Percentiles rank a stretch among this genome's conserved stretches.
These are phyloP conservation scores for Philhelius pedissequus DNA, from an alignment of 2,888 invertebrate species.

Conservation along the genomic window DNA sequence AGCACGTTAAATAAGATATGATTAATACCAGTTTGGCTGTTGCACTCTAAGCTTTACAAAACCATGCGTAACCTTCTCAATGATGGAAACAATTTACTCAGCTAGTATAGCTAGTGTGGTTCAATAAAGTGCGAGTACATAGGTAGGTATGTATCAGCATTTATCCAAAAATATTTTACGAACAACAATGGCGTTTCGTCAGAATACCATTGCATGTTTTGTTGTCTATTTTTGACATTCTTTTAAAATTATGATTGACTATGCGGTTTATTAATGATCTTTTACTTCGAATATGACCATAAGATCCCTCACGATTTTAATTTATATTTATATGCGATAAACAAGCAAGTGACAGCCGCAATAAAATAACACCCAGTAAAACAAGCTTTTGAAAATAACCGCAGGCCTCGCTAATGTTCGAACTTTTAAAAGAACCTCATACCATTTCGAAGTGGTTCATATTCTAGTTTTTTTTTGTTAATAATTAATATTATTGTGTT, in stretches of 20 bases:
- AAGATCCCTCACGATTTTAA: background rate
- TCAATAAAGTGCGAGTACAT: background rate
- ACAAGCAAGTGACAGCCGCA: background rate
- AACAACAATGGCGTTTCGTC: background rate
- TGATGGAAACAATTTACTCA: background rate
- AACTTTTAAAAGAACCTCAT: background rate
- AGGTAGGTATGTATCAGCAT: too few relatives aligned
- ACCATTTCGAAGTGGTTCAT: background rate
- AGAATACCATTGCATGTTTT: background rate
- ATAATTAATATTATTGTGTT: background rate
- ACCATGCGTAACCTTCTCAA: background rate
- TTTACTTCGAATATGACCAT: background rate
- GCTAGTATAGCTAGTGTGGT: background rate
- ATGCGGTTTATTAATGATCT: background rate
- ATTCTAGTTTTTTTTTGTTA: background rate
- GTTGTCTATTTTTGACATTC: background rate
- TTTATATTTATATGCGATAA: background rate
- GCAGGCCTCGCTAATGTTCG: background rate
- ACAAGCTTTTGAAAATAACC: slow-evolving; percentile 9
- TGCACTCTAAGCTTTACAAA: background rate
- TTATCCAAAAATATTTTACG: background rate
- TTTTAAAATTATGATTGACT: background rate
- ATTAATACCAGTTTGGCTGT: background rate
- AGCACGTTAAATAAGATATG: background rate
- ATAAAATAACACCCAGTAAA: background rate